phyloP scores from a whole-genome alignment of 1,140 invertebrate species.

The Gonatopus flavifemur region DNA sequence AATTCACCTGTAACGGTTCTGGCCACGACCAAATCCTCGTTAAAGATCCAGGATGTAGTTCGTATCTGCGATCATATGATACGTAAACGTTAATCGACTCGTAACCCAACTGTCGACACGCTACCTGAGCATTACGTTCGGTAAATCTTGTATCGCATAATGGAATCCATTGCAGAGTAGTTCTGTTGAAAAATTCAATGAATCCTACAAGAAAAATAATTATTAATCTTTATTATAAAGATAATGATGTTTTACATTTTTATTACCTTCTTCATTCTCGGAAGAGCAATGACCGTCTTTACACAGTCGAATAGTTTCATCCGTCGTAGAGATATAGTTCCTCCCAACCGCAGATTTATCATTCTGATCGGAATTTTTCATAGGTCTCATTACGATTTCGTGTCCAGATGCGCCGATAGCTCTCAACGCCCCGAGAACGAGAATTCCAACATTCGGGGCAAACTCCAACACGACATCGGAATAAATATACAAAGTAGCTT shows the following conservation, averaged over 20 bases:
- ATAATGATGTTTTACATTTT: background rate
- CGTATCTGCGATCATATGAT: conserved; percentile 75
- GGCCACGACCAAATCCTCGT: conserved; percentile 92
- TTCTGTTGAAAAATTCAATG: conserved; percentile 92
- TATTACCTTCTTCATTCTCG: conserved; percentile 64
- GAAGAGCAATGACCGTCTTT: conserved; percentile 71
- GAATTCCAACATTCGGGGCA: conserved; percentile 93
- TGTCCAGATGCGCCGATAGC: conserved; percentile 78
- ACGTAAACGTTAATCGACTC: conserved; percentile 88
- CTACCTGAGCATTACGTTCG: conserved; percentile 91
- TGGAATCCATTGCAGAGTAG: conserved; percentile 94
- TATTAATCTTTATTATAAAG: conserved; percentile 10
- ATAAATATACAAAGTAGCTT: conserved; percentile 79
- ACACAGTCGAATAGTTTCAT: conserved; percentile 71
- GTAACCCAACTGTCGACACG: conserved; percentile 91
- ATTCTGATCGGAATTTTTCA: conserved; percentile 28
- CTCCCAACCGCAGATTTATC: conserved; percentile 18
- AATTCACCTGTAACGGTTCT: conserved; percentile 78
- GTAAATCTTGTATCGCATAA: conserved; percentile 95
- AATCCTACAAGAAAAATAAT: conserved; percentile 60
- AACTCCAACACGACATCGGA: conserved; percentile 94
- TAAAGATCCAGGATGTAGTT: conserved; percentile 82
- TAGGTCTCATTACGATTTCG: conserved; percentile 84
- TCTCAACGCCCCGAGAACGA: conserved; percentile 90
- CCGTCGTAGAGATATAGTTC: conserved; percentile 10